phyloP scores from a whole-genome alignment of 2,888 invertebrate genomes.

The Phaedon cochleariae region DNA sequence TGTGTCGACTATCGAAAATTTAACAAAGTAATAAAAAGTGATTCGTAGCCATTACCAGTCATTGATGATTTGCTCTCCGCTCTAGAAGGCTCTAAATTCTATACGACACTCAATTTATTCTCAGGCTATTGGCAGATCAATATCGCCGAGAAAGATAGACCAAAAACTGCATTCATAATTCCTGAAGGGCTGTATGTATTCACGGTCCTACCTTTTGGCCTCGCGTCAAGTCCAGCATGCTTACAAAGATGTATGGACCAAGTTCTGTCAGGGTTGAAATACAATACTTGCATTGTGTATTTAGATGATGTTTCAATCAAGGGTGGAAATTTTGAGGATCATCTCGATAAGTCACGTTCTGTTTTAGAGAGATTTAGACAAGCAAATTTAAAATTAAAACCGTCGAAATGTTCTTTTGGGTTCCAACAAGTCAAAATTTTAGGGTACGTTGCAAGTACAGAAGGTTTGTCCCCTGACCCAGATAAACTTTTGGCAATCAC shows the following conservation, averaged over 20 bases:
- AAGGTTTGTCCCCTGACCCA: neutral
- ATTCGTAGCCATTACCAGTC: neutral
- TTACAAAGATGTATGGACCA: conserved; percentile 8
- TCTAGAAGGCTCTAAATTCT: neutral
- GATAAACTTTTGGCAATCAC: neutral
- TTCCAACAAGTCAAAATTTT: neutral
- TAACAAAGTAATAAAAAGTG: neutral
- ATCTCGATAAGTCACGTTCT: neutral
- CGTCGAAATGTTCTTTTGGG: neutral
- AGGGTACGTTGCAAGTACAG: neutral
- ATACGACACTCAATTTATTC: neutral
- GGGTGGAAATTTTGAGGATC: conserved; percentile 1
- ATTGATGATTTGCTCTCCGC: neutral
- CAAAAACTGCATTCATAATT: neutral
- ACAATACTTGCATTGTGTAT: no score
- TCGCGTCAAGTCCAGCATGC: neutral
- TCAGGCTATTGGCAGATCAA: neutral
- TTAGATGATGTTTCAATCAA: no score
- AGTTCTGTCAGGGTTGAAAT: neutral
- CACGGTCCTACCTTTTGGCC: neutral
- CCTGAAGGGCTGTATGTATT: neutral
- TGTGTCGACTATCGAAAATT: neutral
- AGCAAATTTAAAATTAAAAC: neutral
- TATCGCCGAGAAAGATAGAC: no score
- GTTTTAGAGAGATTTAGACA: neutral